Evolutionary conservation across 1,140 invertebrate genomes (phyloP).

Genomic region (Hestina assimilis): DNA sequence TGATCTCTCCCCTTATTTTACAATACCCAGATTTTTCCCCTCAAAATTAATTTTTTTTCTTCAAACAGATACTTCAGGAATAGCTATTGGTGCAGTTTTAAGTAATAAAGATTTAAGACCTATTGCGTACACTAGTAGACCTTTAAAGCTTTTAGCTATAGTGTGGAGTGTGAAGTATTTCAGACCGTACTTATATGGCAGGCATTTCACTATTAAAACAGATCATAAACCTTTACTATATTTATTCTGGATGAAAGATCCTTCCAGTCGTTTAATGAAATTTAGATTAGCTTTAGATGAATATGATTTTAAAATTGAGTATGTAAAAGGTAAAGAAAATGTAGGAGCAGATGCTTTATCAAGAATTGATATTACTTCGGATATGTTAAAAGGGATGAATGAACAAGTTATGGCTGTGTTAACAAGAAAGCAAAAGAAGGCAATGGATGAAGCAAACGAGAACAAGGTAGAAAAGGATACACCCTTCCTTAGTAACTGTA

Average conservation of each 20-base stretch:
- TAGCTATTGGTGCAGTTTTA: conserved; percentile 18
- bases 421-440: conserved; percentile 18
- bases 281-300: conserved; percentile 10
- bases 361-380: conserved; percentile 18
- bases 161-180: too few species aligned
- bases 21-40: conserved; percentile 12
- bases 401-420: conserved; percentile 22
- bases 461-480: too few species aligned
- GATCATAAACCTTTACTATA: conserved; percentile 27
- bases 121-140: conserved; percentile 20
- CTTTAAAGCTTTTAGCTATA: conserved; percentile 42
- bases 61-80: conserved; percentile 19
- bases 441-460: too few species aligned
- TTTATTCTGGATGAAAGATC: conserved; percentile 24
- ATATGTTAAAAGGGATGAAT: conserved; percentile 28
- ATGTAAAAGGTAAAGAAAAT: conserved; percentile 27
- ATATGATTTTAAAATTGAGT: conserved; percentile 21
- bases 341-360: conserved; percentile 34
- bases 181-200: conserved; percentile 29
- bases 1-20: conserved; percentile 38
- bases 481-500: too few species aligned
- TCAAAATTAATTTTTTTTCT: conserved; percentile 25
- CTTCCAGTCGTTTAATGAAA: background rate
- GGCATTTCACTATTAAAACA: conserved; percentile 21
- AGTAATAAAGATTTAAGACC: conserved; percentile 17